Evolutionary conservation across 1,140 invertebrate genomes (phyloP), one percentile per base, ranked within the genome.

Genomic region (Pogonus chalceus): DNA sequence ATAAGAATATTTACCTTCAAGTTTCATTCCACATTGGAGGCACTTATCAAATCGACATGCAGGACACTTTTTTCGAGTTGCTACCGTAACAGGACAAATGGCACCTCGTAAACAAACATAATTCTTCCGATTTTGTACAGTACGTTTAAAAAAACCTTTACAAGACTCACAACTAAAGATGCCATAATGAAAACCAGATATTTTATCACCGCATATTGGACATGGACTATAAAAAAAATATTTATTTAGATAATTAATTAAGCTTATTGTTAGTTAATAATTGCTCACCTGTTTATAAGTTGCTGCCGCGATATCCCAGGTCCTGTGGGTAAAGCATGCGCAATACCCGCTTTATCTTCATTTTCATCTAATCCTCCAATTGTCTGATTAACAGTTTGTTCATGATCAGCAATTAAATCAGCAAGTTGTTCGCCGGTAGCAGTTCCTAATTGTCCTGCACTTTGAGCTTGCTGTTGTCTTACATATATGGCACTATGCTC

Each of bases 131-230:
- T 98, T 98, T 75, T 98, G 94, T 2, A 98, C 95, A 37, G 93
- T 98, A 56, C 95, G 79, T 71, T 98, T 97, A 74, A 98, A 98
- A 72, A 98, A 98, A 2, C 95, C 95, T 76, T 98, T 98, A 69
- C 88, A 98, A 10, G 90, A 94, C 68, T 98, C 94, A 73, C 94
- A 98, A 10, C 92, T 94, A 71, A 96, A 96, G 61, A 97, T 96
- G 10, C 92, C 92, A 65, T 96, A 96, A 69, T 96, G 92, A 70
- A 94, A 94, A 10, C 92, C 92, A 58, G 89, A 92, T 60, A 95
- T 94, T 69, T 93, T 91, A 69, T 96, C 92, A 0, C 91, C 92
- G 66, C 92, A 96, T 52, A 96, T 93, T 7, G 92, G 92, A 72
- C 92, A 96, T 0, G 91, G 91, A 61, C 90, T 93, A 66, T 75